A percentile compares a stretch with the other conserved stretches of the same genome.
Evolutionary conservation across 2,797 vertebrate species (phyloP).

Genomic region (Sphenodon punctatus): DNA sequence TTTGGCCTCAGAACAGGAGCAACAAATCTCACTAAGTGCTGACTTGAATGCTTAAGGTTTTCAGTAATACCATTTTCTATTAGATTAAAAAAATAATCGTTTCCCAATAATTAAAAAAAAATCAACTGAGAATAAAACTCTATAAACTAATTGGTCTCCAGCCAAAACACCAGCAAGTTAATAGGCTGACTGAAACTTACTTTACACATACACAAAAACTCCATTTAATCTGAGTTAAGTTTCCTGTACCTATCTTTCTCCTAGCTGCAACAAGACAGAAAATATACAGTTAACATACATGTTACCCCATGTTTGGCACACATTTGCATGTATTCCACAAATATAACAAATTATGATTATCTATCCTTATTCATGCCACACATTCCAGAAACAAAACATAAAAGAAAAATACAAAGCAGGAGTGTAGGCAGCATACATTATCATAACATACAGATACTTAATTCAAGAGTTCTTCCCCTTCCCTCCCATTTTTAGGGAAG

Average conservation of each 20-base stretch:
- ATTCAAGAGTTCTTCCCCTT: no score
- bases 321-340: no score
- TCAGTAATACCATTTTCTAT: not conserved
- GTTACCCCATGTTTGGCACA: not conserved
- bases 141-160: not conserved
- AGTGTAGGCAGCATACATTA: no score
- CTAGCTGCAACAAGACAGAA: not conserved
- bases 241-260: not conserved
- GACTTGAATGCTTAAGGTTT: not conserved
- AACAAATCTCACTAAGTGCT: not conserved
- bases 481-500: no score
- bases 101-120: not conserved
- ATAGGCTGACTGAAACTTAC: not conserved
- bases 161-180: not conserved
- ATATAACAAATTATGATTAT: no score
- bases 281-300: not conserved
- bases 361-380: no score
- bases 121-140: not conserved
- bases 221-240: no score
- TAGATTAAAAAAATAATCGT: not conserved
- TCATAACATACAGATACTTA: no score
- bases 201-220: not conserved
- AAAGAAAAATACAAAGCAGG: no score
- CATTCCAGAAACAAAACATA: no score
- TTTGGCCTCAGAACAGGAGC: not conserved